Conservation (phyloP, 2,797 vertebrate genomes). For the Bradypodion pumilum region DNA sequence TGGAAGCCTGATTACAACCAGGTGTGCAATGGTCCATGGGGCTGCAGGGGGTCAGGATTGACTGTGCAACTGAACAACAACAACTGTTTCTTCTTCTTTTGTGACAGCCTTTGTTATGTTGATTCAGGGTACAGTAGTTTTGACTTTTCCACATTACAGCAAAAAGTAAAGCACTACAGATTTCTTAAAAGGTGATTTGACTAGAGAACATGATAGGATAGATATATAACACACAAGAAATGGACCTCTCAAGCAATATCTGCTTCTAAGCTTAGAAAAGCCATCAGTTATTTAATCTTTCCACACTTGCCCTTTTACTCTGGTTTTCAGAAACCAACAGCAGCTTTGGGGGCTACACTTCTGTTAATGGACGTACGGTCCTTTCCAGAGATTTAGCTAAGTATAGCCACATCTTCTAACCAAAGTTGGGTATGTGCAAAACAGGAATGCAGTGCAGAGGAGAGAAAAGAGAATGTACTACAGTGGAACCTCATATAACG, state of each 20-base stretch:
- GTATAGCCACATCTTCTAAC: slow-evolving; percentile 13
- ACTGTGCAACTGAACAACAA: too few relatives aligned
- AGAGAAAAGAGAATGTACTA: too few relatives aligned
- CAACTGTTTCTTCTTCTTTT: too few relatives aligned
- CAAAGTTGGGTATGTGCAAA: slow-evolving; percentile 6
- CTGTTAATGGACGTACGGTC: slow-evolving; percentile 9
- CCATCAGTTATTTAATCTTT: neutral
- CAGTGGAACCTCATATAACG: too few relatives aligned
- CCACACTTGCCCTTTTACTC: too few relatives aligned
- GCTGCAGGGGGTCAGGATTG: too few relatives aligned
- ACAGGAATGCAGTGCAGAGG: too few relatives aligned
- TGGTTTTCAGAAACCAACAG: too few relatives aligned
- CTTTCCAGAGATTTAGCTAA: slow-evolving; percentile 44
- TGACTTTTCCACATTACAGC: neutral
- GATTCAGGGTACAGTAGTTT: too few relatives aligned
- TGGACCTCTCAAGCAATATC: neutral
- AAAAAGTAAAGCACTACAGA: neutral
- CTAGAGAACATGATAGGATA: neutral
- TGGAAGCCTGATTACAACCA: neutral
- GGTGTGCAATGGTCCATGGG: too few relatives aligned
- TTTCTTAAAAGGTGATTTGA: neutral
- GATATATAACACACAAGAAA: too few relatives aligned
- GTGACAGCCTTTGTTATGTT: too few relatives aligned
- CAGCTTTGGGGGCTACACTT: slow-evolving; percentile 5
- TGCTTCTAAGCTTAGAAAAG: neutral